Base-by-base conservation (phyloP, 2,113 vertebrate species). In the Atherinomorus stipes region DNA sequence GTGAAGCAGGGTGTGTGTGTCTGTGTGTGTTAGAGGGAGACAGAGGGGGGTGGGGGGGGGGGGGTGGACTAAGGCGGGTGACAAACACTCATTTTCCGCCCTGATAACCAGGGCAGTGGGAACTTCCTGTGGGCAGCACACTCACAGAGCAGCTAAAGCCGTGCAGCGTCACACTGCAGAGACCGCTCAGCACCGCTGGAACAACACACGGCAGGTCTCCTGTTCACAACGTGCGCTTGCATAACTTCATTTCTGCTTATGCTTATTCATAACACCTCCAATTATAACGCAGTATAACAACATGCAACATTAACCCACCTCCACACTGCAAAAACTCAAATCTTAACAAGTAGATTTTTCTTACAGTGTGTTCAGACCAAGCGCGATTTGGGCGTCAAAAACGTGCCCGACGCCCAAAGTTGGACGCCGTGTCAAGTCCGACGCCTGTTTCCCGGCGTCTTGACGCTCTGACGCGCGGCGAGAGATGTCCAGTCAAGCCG, bases 41-140 rank as follows among this genome's bases (percentile, higher is more conserved):
- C 16, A 71, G 47, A 51, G 64, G 52, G 40, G 40, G 53, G 65
- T 67, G 71, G 31, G 50, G 49, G 71, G 71, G 40, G 50, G 53
- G 59, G 34, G 47, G 70, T 78, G 71, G 80, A 74, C 85, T 85
- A 70, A 88, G 84, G 84, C 81, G 80, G 74, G 69, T 88, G 84
- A 93, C 87, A 92, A 94, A 93, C 91, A 91, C 76, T 85, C 72
- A 92, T 94, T 93, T 94, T 94, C 93, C 88, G 85, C 88, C 83
- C 87, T 83, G 91, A 93, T 93, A 93, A 84, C 74, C 91, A 84
- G 74, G 84, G 81, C 88, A 93, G 92, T 93, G 91, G 92, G 92
- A 93, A 94, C 89, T 91, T 94, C 92, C 92, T 91, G 86, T 74
- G 63, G 72, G 60, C 44, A 62, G 38, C 66, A 47, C 63, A 87